Base-by-base conservation (phyloP, 2,113 vertebrate genomes). In the Himantopus leucocephalus region DNA sequence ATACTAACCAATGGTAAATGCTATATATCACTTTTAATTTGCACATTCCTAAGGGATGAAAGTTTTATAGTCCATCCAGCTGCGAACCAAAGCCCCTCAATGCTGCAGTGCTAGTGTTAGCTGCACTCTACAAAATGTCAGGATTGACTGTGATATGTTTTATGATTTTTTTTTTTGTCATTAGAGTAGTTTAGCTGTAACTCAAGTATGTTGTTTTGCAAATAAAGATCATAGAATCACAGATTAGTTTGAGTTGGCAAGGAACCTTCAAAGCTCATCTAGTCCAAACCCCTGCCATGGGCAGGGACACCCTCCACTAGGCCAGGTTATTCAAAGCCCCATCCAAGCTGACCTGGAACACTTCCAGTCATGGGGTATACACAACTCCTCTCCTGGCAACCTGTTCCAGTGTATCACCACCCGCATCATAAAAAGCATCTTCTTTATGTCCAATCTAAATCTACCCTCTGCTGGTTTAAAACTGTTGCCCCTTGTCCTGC, bases 21-120 rank as follows among this genome's bases (percentile, higher is more conserved):
- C 85, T 93, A 90, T 78, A 68, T 50, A 93, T 94, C 16, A 95
- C 67, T 96, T 96, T 94, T 94, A 94, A 95, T 96, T 94, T 96
- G 77, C 64, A 64, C 29, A 59, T 63, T 93, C 92, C 81, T 93
- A 68, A 85, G 85, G 85, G 85, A 94, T 94, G 47, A 90, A 96
- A 89, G 70, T 12, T 75, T 85, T 71, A 90, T 60, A 77, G 52
- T 78, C 20, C 66, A 78, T 75, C 32, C 64, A 92, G 53, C 62
- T 88, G 66, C 85, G 85, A 96, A 64, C 3, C 16, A 37, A 78
- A 82, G 29, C 15, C 32, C 58, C 37, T 72, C 29, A 82, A 14
- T 47, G 27, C 43, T 85, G 37, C 20, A 74, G 41, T 32, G 37
- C 14, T 52, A 23, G n/a, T 71, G 59, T 84, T 84, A 84, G 19